Percentiles rank a stretch among this genome's conserved stretches.
Evolutionary conservation across 2,797 vertebrate genomes (phyloP).

Genomic region (Fundulus diaphanus): DNA sequence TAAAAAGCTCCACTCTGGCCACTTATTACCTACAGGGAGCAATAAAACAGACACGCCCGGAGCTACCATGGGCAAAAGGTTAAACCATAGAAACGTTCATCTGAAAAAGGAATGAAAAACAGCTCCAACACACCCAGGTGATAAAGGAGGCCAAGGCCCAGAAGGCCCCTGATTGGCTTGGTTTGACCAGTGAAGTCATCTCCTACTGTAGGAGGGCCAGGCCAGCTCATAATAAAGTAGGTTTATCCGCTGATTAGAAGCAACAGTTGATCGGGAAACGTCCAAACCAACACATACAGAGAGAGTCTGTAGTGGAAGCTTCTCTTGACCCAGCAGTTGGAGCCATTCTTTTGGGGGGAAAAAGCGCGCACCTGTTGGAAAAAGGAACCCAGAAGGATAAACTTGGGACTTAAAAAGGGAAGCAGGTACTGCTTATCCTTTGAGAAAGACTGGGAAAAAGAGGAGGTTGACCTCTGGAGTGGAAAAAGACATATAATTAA

Average conservation of each 20-base stretch:
- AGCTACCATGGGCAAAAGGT: constrained; percentile 70
- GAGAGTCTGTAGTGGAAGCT: constrained; percentile 9
- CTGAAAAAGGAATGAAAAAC: constrained; percentile 42
- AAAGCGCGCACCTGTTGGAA: not conserved
- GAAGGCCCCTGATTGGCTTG: constrained; percentile 72
- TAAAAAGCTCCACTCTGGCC: constrained; percentile 59
- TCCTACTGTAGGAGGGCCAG: constrained; percentile 48
- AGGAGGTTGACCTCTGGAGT: not conserved
- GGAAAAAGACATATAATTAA: constrained; percentile 15
- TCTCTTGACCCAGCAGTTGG: constrained; percentile 18
- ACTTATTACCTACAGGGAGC: constrained; percentile 73
- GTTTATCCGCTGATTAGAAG: constrained; percentile 41
- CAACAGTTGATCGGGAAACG: constrained; percentile 26
- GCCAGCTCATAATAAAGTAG: constrained; percentile 56
- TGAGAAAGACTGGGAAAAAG: not conserved
- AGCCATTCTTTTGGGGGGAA: not conserved
- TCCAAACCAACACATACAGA: not conserved
- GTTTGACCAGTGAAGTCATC: constrained; percentile 58
- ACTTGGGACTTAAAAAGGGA: constrained; percentile 6
- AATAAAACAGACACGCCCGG: constrained; percentile 67
- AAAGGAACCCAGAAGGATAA: constrained; percentile 3
- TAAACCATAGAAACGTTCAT: constrained; percentile 66
- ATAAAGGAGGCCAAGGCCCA: constrained; percentile 53
- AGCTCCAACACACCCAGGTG: constrained; percentile 45
- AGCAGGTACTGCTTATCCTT: not conserved